Evolutionary conservation across 2,113 vertebrate species (phyloP), one percentile per base, ranked within the genome.

Genomic region (Ovibos moschatus): DNA sequence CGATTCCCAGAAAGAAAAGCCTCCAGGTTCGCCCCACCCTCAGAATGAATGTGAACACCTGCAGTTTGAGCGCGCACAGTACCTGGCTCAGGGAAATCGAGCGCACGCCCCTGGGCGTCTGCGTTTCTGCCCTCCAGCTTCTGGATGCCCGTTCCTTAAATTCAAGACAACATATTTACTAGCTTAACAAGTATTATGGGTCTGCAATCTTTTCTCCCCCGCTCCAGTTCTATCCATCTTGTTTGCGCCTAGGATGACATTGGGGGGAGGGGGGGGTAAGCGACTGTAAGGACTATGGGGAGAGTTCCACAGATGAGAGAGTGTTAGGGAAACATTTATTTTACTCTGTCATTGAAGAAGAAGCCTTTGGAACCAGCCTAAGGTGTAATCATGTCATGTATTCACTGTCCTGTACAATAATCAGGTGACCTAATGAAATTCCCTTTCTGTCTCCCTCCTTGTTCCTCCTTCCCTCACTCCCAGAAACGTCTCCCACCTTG

Each of bases 401-500:
- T 64, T 78, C 51, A 13, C 23, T 21, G 47, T 21, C 36, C 40
- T 33, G 27, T 16, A 45, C 51, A 33, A 81, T 76, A 53, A 86
- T 30, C 55, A 50, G 36, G 45, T 81, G n/a, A 88, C 0, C 7
- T 95, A 82, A 97, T 43, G 67, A 50, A 82, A 91, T 64, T 45
- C 36, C 50, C 47, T 84, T 11, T 87, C 36, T 76, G 25, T 36
- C 40, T 86, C 50, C 40, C 43, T 55, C 43, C n/a, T 55, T 71
- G 74, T 36, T 62, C 40, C 16, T 27, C 7, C 27, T 62, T 79
- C 40, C 3, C 28, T 79, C n/a, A 1, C 25, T 60, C n/a, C 94
- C 97, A 99, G 99, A 99, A 97, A 98, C 99, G 0, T 98, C 99
- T 10, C 99, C 98, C 0, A 98, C 99, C 2, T 21, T 99, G 97